phyloP scores from a whole-genome alignment of 2,113 vertebrate genomes.

The Cebus imitator region DNA sequence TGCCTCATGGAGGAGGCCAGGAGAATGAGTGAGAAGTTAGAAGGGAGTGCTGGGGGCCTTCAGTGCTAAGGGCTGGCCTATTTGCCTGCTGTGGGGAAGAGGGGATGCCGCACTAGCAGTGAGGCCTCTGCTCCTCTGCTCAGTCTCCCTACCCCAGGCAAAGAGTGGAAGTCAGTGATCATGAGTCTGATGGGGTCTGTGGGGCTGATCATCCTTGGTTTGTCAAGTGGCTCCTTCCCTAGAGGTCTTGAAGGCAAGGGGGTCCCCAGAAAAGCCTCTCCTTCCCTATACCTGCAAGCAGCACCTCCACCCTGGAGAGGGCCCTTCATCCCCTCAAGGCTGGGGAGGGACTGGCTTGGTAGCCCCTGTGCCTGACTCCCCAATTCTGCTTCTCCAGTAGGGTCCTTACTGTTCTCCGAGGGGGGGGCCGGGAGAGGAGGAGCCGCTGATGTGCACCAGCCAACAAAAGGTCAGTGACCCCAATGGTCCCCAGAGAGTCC shows the following conservation, averaged over 20 bases:
- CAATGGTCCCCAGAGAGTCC: background rate
- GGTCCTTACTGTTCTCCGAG: conserved; percentile 84
- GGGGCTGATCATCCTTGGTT: background rate
- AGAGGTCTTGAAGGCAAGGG: background rate
- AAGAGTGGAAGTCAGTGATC: background rate
- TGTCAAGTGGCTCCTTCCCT: background rate
- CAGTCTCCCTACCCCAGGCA: background rate
- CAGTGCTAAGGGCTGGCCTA: background rate
- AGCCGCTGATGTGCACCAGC: conserved; percentile 81
- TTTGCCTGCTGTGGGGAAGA: background rate
- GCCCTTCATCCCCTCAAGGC: conserved; percentile 34
- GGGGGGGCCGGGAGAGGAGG: conserved; percentile 83
- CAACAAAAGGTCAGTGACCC: conserved; percentile 81
- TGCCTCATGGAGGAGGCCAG: background rate
- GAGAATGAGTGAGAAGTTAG: background rate
- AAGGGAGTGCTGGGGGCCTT: background rate
- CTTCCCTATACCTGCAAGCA: background rate
- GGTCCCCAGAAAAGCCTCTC: background rate
- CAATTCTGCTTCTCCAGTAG: conserved; percentile 84
- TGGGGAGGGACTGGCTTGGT: conserved; percentile 61
- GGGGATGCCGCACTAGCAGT: background rate
- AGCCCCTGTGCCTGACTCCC: conserved; percentile 70
- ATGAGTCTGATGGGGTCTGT: background rate
- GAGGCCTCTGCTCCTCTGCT: background rate
- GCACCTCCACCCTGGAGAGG: background rate